A percentile compares a stretch with the other conserved stretches of the same genome.
phyloP scores from a whole-genome alignment of 2,888 invertebrate genomes.

The Malthinus flaveolus region DNA sequence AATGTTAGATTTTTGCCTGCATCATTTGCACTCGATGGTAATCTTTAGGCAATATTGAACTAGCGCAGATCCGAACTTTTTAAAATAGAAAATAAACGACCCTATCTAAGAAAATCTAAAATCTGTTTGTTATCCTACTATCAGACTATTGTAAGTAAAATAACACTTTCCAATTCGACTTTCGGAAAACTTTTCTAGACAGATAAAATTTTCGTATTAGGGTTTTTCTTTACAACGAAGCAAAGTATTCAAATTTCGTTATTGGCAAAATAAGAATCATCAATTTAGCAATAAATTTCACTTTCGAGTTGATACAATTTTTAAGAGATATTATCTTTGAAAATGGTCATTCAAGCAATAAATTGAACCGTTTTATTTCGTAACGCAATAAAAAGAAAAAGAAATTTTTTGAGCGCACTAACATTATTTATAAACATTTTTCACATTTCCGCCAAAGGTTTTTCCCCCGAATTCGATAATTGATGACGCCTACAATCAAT shows the following conservation, averaged over 20 bases:
- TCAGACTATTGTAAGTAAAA: constrained; percentile 17
- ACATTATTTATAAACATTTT: not conserved
- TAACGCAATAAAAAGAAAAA: not conserved
- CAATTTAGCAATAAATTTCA: not conserved
- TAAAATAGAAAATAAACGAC: constrained; percentile 10
- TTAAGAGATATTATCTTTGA: not conserved
- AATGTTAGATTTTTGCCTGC: constrained; percentile 16
- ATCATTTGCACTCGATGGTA: constrained; percentile 18
- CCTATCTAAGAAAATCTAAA: constrained; percentile 13
- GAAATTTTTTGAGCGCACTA: no score
- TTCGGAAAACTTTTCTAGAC: constrained; percentile 8
- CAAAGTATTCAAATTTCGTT: not conserved
- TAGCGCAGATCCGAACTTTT: constrained; percentile 9
- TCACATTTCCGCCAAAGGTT: not conserved
- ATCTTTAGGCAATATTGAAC: constrained; percentile 11
- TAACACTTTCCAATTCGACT: constrained; percentile 11
- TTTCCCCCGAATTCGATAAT: no score
- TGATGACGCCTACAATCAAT: no score
- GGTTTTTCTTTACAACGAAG: not conserved
- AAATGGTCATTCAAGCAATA: constrained; percentile 4
- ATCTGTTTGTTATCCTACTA: constrained; percentile 16
- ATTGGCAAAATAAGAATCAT: not conserved
- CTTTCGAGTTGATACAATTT: constrained; percentile 2
- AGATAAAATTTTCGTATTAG: constrained; percentile 8
- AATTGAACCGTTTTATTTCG: constrained; percentile 4